Base-by-base conservation (phyloP, 2,797 vertebrate genomes). In the Lithobates pipiens region DNA sequence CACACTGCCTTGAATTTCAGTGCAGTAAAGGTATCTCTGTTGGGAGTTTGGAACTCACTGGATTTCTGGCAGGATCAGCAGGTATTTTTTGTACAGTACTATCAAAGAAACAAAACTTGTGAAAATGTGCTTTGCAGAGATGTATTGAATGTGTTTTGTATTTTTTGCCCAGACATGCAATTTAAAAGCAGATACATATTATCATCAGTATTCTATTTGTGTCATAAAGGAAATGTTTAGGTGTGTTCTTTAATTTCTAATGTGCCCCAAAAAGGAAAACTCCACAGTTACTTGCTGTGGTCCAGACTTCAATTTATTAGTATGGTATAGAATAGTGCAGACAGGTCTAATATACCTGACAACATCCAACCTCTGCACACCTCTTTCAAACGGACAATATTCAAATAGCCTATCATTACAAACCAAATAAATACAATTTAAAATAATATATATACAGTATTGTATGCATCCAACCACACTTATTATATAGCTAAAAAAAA, bases 391-490 rank as follows among this genome's bases (percentile, higher is more conserved):
- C 50, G 1, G 1, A 15, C 15, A 54, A 54, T 54, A 15, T 39
- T 39, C 50, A 54, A 3, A 15, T 54, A 18, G 34, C 29, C 34
- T 46, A 23, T 39, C 50, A 81, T 81, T 11, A 16, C 57, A n/a
- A 34, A 21, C 69, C 69, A 36, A 71, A 67, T 32, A 32, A 67
- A 67, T 67, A 57, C 21, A 18, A 16, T n/a, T 25, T 57, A 65
- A 67, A 46, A 46, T 32, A 32, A 15, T 44, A 39, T 39, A 39
- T 39, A 29, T 32, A 54, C 67, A 34, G 18, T 54, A 32, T 25
- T n/a, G n/a, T 50, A 80, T 69, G 34, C 50, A 73, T 80, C n/a
- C 18, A 10, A 15, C 77, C 67, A 80, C 39, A 25, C 42, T 42
- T 23, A 63, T 29, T 42, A 5, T 73, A 82, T 63, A 63, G 36